Conservation (phyloP, 2,797 vertebrate species). For the Distichodus sexfasciatus region DNA sequence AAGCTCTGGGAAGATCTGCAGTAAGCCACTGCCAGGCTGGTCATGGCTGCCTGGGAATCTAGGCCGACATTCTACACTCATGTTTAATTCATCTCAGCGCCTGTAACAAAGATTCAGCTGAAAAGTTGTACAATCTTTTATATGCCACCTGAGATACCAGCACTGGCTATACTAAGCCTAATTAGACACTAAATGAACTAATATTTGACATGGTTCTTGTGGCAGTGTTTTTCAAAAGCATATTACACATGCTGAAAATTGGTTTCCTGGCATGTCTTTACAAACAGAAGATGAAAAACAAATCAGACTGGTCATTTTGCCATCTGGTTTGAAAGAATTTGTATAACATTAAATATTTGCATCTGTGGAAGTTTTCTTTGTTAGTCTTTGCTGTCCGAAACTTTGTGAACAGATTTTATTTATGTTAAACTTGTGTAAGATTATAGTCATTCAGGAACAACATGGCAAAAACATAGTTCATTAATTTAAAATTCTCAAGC, state of each 20-base stretch:
- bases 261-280: not conserved
- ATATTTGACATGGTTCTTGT: not conserved
- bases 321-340: constrained; percentile 5
- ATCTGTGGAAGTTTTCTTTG: not conserved
- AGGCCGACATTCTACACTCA: not conserved
- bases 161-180: not conserved
- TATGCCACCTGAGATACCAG: not conserved
- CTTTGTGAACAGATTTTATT: no score
- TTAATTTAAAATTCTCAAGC: no score
- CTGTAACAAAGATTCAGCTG: not conserved
- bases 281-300: constrained; percentile 1
- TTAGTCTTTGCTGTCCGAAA: no score
- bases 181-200: not conserved
- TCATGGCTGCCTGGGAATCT: not conserved
- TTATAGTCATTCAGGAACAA: no score
- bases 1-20: not conserved
- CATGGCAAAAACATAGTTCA: no score
- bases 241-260: no score
- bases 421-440: no score
- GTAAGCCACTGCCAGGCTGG: not conserved
- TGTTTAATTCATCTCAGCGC: constrained; percentile 14
- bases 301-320: not conserved
- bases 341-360: constrained; percentile 13
- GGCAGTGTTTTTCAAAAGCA: not conserved
- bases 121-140: not conserved